Base-by-base conservation (phyloP, 2,113 vertebrate species). In the Lanius ludovicianus region DNA sequence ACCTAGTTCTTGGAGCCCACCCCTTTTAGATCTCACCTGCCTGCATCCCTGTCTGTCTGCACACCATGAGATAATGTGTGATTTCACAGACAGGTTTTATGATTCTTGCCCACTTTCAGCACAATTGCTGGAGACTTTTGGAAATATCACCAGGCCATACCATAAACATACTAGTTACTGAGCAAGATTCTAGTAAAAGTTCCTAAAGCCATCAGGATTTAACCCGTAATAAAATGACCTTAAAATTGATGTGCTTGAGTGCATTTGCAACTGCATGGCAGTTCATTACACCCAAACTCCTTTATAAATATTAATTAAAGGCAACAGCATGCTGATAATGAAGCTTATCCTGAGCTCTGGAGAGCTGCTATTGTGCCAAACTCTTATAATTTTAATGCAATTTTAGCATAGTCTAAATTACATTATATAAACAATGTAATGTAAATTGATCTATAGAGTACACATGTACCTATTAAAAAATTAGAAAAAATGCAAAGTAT, bases 251-350 rank as follows among this genome's bases (percentile, higher is more conserved):
- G 24, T 15, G 11, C 19, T 68, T 68, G 53, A 44, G 14, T 75
- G 44, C 18, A 65, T 44, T 90, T 71, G 21, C 28, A 82, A n/a
- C 35, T 59, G 44, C 20, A 23, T 16, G 83, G 67, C 37, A n/a
- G 35, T 60, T 87, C 31, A 10, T 46, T 84, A 59, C 77, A 18
- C 9, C 17, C 18, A n/a, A 60, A 83, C 18, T 79, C 10, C 53
- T 63, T 86, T 47, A 71, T 86, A 86, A 91, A 95, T 77, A 95
- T 44, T 91, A 74, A 95, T 65, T 44, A 84, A 91, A 84, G 24
- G 18, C 56, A 69, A 95, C 93, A 60, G 49, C 73, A 18, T 77
- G 33, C 37, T 87, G 59, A 84, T 52, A 73, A 52, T 44, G 23
- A 70, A 83, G 24, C 20, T 37, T 12, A 55, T 70, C 20, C 28